Percentiles rank a stretch among this genome's conserved stretches.
Conservation (phyloP, 2,797 vertebrate genomes). For the Myotis myotis region DNA sequence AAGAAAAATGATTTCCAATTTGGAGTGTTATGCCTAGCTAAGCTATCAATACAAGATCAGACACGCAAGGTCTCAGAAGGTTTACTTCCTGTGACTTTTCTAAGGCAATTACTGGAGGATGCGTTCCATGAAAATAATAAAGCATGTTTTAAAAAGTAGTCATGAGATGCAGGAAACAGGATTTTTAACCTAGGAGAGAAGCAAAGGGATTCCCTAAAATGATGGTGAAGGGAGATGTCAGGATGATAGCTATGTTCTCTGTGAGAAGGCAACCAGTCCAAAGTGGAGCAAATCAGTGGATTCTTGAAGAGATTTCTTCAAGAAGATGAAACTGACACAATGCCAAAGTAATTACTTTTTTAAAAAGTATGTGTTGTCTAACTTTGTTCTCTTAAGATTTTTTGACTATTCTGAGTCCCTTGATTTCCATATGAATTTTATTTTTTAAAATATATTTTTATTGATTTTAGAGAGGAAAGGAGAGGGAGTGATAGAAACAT, state of each 20-base stretch:
- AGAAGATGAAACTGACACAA: constrained; percentile 11
- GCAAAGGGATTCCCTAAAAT: not conserved
- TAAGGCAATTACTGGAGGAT: not conserved
- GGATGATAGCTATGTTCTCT: not conserved
- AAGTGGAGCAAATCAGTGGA: not conserved
- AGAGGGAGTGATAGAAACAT: too few species aligned
- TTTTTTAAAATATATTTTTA: too few species aligned
- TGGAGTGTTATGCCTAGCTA: constrained; percentile 45
- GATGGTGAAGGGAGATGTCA: not conserved
- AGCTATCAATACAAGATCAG: constrained; percentile 9
- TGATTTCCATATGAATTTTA: too few species aligned
- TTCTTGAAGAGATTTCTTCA: not conserved
- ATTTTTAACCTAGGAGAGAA: not conserved
- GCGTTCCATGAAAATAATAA: not conserved
- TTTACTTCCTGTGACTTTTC: constrained; percentile 20
- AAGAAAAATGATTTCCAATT: constrained; percentile 27
- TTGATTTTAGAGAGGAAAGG: too few species aligned
- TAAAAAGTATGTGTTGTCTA: too few species aligned
- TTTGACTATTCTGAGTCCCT: too few species aligned
- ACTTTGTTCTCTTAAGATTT: too few species aligned
- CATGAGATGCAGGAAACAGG: not conserved
- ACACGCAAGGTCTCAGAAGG: not conserved
- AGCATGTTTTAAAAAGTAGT: not conserved
- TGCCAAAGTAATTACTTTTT: not conserved
- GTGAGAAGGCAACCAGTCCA: not conserved